Evolutionary conservation across 2,888 invertebrate species (phyloP).

Genomic region (Platycheirus albimanus): DNA sequence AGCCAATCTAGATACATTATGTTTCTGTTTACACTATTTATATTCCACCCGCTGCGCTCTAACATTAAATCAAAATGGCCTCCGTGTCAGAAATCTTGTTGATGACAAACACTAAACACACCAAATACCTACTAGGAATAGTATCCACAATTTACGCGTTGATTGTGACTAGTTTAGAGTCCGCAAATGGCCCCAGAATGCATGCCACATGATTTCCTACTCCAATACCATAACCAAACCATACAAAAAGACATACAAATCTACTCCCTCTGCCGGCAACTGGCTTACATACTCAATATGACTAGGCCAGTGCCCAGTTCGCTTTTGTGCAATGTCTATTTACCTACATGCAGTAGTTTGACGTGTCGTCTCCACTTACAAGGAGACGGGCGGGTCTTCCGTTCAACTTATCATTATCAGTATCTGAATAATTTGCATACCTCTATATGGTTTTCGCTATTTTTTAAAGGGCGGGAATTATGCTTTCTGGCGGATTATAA

Average conservation of each 20-base stretch:
- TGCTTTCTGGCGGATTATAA: slow-evolving; percentile 38
- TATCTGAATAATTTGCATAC: slow-evolving; percentile 67
- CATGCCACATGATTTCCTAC: slow-evolving; percentile 69
- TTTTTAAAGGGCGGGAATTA: slow-evolving; percentile 63
- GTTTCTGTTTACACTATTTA: too few species aligned
- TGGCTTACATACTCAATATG: too few species aligned
- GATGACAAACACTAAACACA: slow-evolving; percentile 68
- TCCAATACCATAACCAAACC: background rate
- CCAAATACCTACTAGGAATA: slow-evolving; percentile 56
- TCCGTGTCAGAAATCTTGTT: slow-evolving; percentile 61
- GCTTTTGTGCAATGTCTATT: slow-evolving; percentile 36
- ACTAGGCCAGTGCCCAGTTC: slow-evolving; percentile 24
- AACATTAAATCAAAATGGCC: slow-evolving; percentile 72
- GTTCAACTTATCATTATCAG: slow-evolving; percentile 60
- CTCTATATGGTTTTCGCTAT: slow-evolving; percentile 32
- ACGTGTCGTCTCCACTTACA: slow-evolving; percentile 50
- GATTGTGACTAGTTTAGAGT: slow-evolving; percentile 71
- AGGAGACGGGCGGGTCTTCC: slow-evolving; percentile 70
- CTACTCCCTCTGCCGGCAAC: slow-evolving; percentile 13
- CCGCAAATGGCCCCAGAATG: slow-evolving; percentile 62
- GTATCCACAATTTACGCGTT: slow-evolving; percentile 69
- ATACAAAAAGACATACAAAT: background rate
- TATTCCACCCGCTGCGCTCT: slow-evolving; percentile 34
- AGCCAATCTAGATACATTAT: too few species aligned
- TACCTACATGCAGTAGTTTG: slow-evolving; percentile 38